These are phyloP conservation scores for Drosophila leonis DNA, from an alignment of 2,888 invertebrate species.

Conservation along the genomic window DNA sequence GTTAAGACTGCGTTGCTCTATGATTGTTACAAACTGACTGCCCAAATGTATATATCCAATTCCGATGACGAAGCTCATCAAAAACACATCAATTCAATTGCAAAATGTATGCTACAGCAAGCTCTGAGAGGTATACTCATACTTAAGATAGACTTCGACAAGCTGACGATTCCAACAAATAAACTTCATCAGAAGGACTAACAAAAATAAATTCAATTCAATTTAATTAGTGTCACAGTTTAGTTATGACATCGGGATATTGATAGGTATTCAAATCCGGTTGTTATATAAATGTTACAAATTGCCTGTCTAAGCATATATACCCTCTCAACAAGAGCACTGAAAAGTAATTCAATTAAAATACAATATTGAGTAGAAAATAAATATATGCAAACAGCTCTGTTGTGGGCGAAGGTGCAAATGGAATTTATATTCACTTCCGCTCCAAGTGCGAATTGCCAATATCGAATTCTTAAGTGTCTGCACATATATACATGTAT, in stretches of 20 bases:
- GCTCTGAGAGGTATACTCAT: no score
- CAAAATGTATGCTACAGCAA: no score
- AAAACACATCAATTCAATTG: no score
- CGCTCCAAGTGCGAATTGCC: conserved; percentile 41
- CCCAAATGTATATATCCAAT: no score
- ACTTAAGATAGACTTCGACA: not conserved
- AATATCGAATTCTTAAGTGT: conserved; percentile 33
- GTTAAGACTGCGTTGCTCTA: not conserved
- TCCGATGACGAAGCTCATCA: no score
- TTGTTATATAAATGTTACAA: not conserved
- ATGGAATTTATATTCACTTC: conserved; percentile 36
- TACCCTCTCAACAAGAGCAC: not conserved
- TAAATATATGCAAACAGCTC: conserved; percentile 17
- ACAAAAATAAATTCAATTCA: not conserved
- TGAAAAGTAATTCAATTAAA: conserved; percentile 8
- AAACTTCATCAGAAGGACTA: no score
- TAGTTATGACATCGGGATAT: no score
- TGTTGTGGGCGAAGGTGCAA: conserved; percentile 36
- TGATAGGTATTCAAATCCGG: not conserved
- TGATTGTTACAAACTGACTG: no score
- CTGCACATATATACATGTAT: no score
- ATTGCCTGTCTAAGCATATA: not conserved
- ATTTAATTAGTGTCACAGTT: no score
- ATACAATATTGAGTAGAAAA: not conserved
- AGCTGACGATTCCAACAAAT: not conserved